Evolutionary conservation across 2,797 vertebrate genomes (phyloP), one percentile per base, ranked within the genome.

Genomic region (Cetoscarus ocellatus): DNA sequence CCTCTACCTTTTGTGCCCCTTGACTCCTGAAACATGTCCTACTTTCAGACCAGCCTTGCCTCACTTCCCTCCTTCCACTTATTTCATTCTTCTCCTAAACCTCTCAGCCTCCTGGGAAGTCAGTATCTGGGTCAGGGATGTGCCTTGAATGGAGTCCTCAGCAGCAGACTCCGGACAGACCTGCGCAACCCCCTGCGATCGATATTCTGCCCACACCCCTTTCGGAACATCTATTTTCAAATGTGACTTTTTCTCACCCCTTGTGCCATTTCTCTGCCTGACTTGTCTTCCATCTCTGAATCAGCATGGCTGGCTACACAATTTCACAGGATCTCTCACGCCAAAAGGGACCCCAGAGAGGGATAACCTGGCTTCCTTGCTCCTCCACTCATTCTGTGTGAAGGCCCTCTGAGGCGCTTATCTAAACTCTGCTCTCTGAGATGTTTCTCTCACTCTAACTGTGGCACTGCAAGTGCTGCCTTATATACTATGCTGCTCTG

Each of bases 91-190:
- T 86, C 75, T 63, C 79, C 60, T 68, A 73, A 89, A 85, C 77
- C 80, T 42, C 35, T 70, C 71, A 45, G 69, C 80, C 92, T 91
- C 87, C 70, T 80, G 91, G 91, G 92, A 91, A 73, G 77, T 58
- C 73, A 72, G 74, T 89, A 93, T 93, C 82, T 94, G 91, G 93
- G 93, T 94, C 92, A 92, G 86, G 69, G 84, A 90, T 86, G 85
- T 85, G 81, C 86, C 75, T 86, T 90, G 90, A 91, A 91, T 92
- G 89, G 80, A 91, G 89, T 88, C 85, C 82, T 80, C 77, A 70
- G 61, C 77, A 68, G 61, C 51, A 77, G 61, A 82, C 78, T 88
- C 85, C 72, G 79, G 87, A 89, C 86, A 69, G 79, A 75, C 73
- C 74, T 48, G 27, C 61, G 14, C 70, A 69, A 54, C 70, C 67